phyloP scores from a whole-genome alignment of 2,797 vertebrate species.

The Enteromius argenteus region DNA sequence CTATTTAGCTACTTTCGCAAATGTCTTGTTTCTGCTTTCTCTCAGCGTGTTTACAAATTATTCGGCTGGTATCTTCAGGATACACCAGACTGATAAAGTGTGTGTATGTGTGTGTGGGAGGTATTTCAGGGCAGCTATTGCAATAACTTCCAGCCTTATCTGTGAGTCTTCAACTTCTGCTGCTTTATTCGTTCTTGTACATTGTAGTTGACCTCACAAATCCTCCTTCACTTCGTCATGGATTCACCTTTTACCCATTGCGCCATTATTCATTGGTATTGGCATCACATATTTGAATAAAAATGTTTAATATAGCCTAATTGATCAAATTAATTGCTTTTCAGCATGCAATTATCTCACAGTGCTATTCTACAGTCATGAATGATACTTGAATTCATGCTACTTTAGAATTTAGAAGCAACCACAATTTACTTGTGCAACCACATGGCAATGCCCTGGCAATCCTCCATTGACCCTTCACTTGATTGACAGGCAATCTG shows the following conservation, averaged over 20 bases:
- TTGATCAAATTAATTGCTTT: background rate
- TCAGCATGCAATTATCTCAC: background rate
- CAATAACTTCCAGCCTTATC: conserved; percentile 57
- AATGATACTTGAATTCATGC: no score
- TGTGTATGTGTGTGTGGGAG: conserved; percentile 13
- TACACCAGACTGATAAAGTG: conserved; percentile 28
- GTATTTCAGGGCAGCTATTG: conserved; percentile 31
- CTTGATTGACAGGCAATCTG: no score
- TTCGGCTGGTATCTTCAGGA: conserved; percentile 35
- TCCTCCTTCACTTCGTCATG: conserved; percentile 34
- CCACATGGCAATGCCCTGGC: no score
- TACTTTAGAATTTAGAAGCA: background rate
- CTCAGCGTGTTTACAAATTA: conserved; percentile 28
- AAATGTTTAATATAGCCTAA: background rate
- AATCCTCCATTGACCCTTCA: no score
- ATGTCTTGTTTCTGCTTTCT: conserved; percentile 21
- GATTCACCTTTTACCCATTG: background rate
- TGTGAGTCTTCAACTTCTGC: conserved; percentile 45
- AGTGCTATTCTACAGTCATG: background rate
- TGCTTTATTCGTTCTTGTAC: conserved; percentile 45
- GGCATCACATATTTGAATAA: background rate
- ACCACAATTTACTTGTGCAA: background rate
- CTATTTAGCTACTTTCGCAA: background rate
- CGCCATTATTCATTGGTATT: background rate
- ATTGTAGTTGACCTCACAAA: conserved; percentile 38